Evolutionary conservation across 2,797 vertebrate genomes (phyloP), one percentile per base, ranked within the genome.

Genomic region (Myotis vivesi): DNA sequence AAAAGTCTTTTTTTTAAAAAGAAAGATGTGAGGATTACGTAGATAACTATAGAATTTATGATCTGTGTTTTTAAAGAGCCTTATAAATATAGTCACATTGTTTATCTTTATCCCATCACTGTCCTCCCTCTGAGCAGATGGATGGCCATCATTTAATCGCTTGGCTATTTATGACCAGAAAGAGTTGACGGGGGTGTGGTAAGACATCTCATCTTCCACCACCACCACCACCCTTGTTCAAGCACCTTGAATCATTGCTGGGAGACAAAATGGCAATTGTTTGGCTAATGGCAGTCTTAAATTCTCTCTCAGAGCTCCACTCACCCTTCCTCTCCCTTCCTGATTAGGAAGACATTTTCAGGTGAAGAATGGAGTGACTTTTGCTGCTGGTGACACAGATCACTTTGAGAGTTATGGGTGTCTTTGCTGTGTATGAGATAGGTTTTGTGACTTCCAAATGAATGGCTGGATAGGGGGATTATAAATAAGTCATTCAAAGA

Each of bases 311-410:
- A 84, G 57, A 51, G 30, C 81, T 36, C 80, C 55, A 17, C 33
- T 91, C 64, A 12, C 8, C 82, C 77, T 53, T 84, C 72, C 4
- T 41, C 20, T 59, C 49, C 46, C 19, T 69, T 92, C 62, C 57
- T 77, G 89, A 89, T 97, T 72, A 91, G 69, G 85, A 28, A 95
- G 88, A 64, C n/a, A 28, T 91, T 91, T 93, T 85, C 83, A 53
- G 71, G 38, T 49, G 2, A 90, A 92, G 62, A 83, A 89, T 15
- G 17, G 33, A 85, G 84, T 93, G 53, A 49, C 46, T 81, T 95
- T 66, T 84, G 73, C 92, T 73, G 64, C 53, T 44, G 71, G 79
- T 55, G 49, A 44, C 77, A 80, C 10, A 66, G 83, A 66, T 87
- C 92, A 46, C 44, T 62, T 84, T 77, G 85, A 82, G 86, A 96